Base-by-base conservation (phyloP, 2,888 invertebrate species). In the Hirtodrosophila trivittata region DNA sequence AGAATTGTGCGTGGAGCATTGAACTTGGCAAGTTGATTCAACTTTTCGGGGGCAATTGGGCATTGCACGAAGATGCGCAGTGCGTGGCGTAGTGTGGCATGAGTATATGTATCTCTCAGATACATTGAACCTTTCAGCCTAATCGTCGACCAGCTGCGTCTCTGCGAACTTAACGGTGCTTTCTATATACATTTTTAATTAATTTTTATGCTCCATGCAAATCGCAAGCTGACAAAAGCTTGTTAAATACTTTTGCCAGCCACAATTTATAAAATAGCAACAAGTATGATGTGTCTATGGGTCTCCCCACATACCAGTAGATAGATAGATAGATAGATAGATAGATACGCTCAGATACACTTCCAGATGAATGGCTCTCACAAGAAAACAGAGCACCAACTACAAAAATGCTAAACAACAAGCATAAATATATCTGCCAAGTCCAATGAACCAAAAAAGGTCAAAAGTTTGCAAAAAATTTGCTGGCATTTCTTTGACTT, bases 361-460 rank as follows among this genome's bases (percentile, higher is more conserved):
- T 51, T 58, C 25, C 75, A 70, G 60, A 58, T 82, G 60, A 54
- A 75, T 66, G 57, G 64, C 49, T 47, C 60, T 38, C 52, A 52
- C 63, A 33, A 8, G 30, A 39, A 66, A 69, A 16, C 65, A 68
- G 55, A 63, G 49, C 64, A 57, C 28, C 56, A 47, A 13, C 51
- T 25, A 26, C 50, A 52, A 42, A 51, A n/a, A n/a, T n/a, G 42
- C 13, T n/a, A n/a, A 42, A 41, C 41, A 55, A 46, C 33, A 60
- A 55, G 3, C 50, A 38, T 12, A 13, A 28, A 25, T 25, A 12
- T n/a, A 42, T 30, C 18, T 3, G 33, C 26, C 37, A 52, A 75
- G 87, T 87, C 83, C 86, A 85, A 72, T 85, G 84, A 84, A 86
- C 83, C 68, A 73, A 65, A 70, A 67, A 66, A 78, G 77, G 81